phyloP scores from a whole-genome alignment of 1,140 invertebrate genomes.

The Antheraea pernyi region DNA sequence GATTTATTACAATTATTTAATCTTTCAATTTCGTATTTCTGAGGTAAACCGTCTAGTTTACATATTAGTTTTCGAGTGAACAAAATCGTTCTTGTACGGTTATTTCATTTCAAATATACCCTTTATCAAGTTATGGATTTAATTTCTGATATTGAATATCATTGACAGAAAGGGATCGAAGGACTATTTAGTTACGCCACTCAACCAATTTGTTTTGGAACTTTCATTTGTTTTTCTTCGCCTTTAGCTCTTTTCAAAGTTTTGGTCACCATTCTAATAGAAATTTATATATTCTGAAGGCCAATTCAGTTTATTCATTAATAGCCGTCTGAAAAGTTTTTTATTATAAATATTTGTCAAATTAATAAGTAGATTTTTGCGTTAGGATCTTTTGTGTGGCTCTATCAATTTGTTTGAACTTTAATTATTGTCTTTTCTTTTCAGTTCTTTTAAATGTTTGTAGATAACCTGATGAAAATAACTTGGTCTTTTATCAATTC shows the following conservation, averaged over 20 bases:
- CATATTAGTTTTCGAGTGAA: too few relatives aligned
- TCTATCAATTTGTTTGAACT: not conserved
- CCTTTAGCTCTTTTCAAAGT: not conserved
- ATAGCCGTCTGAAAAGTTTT: not conserved
- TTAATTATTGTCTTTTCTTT: not conserved
- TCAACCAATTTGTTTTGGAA: not conserved
- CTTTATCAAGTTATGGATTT: not conserved
- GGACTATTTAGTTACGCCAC: constrained; percentile 1
- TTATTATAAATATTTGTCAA: not conserved
- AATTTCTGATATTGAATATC: not conserved
- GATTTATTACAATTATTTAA: too few relatives aligned
- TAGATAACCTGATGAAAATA: not conserved
- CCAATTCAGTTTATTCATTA: not conserved
- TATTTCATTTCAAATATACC: not conserved
- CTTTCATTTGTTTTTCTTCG: not conserved
- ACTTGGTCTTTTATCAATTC: too few relatives aligned
- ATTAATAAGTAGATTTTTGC: not conserved
- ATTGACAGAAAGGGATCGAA: not conserved
- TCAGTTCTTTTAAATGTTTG: not conserved
- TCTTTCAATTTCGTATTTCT: too few relatives aligned
- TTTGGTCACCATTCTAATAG: not conserved
- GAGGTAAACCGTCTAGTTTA: too few relatives aligned
- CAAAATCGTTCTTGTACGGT: not conserved
- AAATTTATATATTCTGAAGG: not conserved
- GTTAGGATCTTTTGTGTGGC: not conserved